Base-by-base conservation (phyloP, 2,797 vertebrate species). In the Lepilemur septentrionalis region DNA sequence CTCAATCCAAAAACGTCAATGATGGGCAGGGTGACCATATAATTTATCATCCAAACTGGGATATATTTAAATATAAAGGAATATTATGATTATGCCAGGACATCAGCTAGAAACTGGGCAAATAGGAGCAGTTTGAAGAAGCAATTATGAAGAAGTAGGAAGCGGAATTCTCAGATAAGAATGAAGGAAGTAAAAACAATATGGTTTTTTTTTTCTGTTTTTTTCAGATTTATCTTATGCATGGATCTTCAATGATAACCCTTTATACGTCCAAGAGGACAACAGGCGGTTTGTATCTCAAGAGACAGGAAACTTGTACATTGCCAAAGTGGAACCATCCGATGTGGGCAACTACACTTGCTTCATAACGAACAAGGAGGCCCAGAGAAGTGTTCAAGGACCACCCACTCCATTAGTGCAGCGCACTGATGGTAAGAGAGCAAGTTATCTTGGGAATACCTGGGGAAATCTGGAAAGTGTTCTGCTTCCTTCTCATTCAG, bases 301-400 rank as follows among this genome's bases (percentile, higher is more conserved):
- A 89, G 96, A 87, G 1, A 98, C 98, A 0, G 98, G 98, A 1
- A 98, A 98, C 38, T 94, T 98, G 38, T 98, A 98, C 93, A 98
- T 99, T 48, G 98, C 98, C 89, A 99, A 99, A 96, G 98, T 98
- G 32, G 98, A 99, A 72, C 97, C 97, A 0, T 98, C 96, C 0
- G 98, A 99, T 1, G 98, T 98, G n/a, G 98, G 98, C 55, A 98
- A 97, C 38, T 99, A 99, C 78, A 98, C 97, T 5, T 99, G 98
- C 0, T 86, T 97, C 0, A 84, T 98, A 38, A 98, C 98, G 1
- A 98, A 98, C 38, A 7, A 70, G 0, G 52, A 86, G 48, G 98
- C 98, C 0, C 95, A 43, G 55, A 97, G 96, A 76, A 97, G 79
- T 0, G 97, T 83, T 0, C 22, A 14, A 70, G 98, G 98, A 1